Conservation (phyloP, 2,797 vertebrate genomes). For the Novumbra hubbsi region DNA sequence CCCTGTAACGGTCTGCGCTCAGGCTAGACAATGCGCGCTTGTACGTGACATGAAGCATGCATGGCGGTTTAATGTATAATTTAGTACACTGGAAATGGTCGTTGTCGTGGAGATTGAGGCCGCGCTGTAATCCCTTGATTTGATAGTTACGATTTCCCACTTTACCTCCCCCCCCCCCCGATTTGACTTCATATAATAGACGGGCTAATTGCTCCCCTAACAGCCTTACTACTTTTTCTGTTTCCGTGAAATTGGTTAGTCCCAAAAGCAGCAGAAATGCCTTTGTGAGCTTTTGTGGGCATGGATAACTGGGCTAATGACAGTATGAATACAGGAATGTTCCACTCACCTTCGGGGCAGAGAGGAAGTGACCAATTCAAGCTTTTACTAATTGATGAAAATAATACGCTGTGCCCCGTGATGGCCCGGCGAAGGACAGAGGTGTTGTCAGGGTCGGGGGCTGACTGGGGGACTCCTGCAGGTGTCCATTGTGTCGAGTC, state of each 20-base stretch:
- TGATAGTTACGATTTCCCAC: neutral
- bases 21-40: constrained; percentile 16
- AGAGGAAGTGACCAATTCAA: constrained; percentile 71
- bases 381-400: constrained; percentile 69
- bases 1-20: constrained; percentile 18
- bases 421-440: constrained; percentile 62
- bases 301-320: constrained; percentile 33
- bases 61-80: constrained; percentile 13
- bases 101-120: neutral
- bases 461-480: constrained; percentile 56
- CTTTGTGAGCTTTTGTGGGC: neutral
- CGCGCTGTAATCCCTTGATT: neutral
- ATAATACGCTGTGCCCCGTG: constrained; percentile 60
- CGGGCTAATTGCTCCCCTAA: neutral
- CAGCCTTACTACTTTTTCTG: neutral
- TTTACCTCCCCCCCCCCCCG: neutral
- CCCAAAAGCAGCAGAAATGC: neutral
- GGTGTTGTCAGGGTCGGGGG: constrained; percentile 60
- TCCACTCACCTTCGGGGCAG: constrained; percentile 41
- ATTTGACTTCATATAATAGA: neutral
- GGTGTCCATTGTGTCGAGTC: constrained; percentile 64
- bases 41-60: constrained; percentile 51
- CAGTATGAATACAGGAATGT: constrained; percentile 45
- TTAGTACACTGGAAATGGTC: neutral
- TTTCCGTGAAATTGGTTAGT: neutral